Conservation (phyloP, 2,797 vertebrate genomes). For the Schizothorax lantsangensis region DNA sequence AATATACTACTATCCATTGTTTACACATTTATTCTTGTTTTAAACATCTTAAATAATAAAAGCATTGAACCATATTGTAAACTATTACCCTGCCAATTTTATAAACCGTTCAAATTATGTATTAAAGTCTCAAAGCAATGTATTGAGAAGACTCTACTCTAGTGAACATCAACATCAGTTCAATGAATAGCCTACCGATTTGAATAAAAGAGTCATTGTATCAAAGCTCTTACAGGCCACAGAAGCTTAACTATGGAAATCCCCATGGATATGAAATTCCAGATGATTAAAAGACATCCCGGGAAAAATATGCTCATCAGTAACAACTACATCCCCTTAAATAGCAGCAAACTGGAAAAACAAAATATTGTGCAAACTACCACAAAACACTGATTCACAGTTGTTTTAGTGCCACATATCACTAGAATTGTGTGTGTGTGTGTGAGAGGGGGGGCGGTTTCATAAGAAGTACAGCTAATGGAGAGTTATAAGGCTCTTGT, state of each 20-base stretch:
- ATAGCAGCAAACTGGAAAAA: slow-evolving; percentile 25
- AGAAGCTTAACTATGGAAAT: too few relatives aligned
- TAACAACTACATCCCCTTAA: slow-evolving; percentile 1
- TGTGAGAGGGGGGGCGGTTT: background rate
- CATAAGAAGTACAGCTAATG: background rate
- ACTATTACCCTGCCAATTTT: background rate
- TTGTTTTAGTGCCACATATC: background rate
- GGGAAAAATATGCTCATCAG: background rate
- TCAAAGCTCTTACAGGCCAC: background rate
- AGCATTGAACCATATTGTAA: background rate
- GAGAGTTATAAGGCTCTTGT: background rate
- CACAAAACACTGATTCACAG: background rate
- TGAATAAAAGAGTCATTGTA: too few relatives aligned
- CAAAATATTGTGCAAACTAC: slow-evolving; percentile 1
- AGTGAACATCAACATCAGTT: background rate
- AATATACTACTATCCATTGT: background rate
- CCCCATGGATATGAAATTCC: background rate
- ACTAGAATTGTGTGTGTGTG: background rate
- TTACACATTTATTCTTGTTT: background rate
- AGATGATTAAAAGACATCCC: background rate
- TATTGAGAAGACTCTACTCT: background rate
- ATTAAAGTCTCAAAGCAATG: background rate
- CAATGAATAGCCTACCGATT: background rate
- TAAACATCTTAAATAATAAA: background rate
- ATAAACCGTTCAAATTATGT: background rate